Evolutionary conservation across 1,140 invertebrate species (phyloP).

Genomic region (Diorhabda carinulata): DNA sequence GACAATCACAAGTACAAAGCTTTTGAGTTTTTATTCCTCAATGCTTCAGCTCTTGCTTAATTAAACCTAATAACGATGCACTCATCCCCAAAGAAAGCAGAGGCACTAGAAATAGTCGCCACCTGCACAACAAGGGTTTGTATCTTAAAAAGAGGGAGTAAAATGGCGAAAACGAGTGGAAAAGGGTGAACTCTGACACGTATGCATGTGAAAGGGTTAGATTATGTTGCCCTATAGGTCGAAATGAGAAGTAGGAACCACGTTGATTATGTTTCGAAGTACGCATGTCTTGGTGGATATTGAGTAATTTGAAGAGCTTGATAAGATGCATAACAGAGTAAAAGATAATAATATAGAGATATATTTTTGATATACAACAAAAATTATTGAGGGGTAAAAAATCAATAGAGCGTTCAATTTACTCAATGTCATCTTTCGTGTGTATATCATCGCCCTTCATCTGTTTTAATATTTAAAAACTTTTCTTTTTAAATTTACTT

Average conservation of each 20-base stretch:
- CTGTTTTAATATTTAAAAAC: too few relatives aligned
- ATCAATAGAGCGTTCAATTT: too few relatives aligned
- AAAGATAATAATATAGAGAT: too few relatives aligned
- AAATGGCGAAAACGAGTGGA: conserved; percentile 3
- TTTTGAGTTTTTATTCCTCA: not conserved
- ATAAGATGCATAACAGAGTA: not conserved
- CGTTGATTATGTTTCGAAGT: conserved; percentile 14
- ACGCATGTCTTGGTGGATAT: not conserved
- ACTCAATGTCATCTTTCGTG: too few relatives aligned
- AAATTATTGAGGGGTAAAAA: too few relatives aligned
- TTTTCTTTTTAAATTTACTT: too few relatives aligned
- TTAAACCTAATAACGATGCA: conserved; percentile 3
- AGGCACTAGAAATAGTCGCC: conserved; percentile 2
- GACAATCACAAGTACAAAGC: too few relatives aligned
- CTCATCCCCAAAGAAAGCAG: not conserved
- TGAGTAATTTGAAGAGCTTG: not conserved
- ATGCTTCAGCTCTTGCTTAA: not conserved
- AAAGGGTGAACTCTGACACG: conserved; percentile 8
- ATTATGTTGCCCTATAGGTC: conserved; percentile 14
- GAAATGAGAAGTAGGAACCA: conserved; percentile 11
- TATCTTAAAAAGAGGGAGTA: conserved; percentile 11
- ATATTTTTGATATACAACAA: too few relatives aligned
- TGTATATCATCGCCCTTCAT: too few relatives aligned
- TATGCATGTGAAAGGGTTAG: conserved; percentile 15
- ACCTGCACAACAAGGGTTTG: conserved; percentile 7